These are phyloP conservation scores for Leptura quadrifasciata DNA, from an alignment of 2,888 invertebrate species.

Conservation along the genomic window DNA sequence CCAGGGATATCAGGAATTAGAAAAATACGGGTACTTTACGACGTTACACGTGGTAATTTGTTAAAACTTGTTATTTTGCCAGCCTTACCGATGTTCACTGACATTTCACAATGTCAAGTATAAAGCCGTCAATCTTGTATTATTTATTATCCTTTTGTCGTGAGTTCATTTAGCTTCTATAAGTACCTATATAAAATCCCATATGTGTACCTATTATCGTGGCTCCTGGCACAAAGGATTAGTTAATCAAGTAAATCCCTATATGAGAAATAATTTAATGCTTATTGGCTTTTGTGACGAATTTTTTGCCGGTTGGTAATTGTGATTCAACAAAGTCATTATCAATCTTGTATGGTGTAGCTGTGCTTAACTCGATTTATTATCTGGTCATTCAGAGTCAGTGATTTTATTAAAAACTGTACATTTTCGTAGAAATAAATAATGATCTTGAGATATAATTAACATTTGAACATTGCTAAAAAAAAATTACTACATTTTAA, in stretches of 20 bases:
- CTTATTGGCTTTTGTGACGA: neutral
- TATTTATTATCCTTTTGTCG: constrained; percentile 21
- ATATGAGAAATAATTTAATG: no score
- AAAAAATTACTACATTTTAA: no score
- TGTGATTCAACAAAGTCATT: neutral
- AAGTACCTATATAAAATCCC: neutral
- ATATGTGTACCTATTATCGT: neutral
- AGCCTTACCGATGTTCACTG: constrained; percentile 11
- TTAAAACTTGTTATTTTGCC: constrained; percentile 18
- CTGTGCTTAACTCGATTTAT: neutral
- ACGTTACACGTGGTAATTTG: constrained; percentile 19
- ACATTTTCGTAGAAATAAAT: no score
- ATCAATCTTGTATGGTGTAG: neutral
- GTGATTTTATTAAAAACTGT: no score
- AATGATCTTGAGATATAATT: no score
- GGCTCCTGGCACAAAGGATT: neutral
- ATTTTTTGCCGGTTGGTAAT: neutral
- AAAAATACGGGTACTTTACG: constrained; percentile 31
- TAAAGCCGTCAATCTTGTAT: constrained; percentile 25
- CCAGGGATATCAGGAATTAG: constrained; percentile 5
- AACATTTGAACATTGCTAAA: no score
- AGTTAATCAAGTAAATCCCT: neutral
- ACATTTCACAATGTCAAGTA: constrained; percentile 24
- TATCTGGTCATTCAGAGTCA: neutral
- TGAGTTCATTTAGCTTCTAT: constrained; percentile 5